phyloP scores from a whole-genome alignment of 2,797 vertebrate genomes.

The Falco biarmicus region DNA sequence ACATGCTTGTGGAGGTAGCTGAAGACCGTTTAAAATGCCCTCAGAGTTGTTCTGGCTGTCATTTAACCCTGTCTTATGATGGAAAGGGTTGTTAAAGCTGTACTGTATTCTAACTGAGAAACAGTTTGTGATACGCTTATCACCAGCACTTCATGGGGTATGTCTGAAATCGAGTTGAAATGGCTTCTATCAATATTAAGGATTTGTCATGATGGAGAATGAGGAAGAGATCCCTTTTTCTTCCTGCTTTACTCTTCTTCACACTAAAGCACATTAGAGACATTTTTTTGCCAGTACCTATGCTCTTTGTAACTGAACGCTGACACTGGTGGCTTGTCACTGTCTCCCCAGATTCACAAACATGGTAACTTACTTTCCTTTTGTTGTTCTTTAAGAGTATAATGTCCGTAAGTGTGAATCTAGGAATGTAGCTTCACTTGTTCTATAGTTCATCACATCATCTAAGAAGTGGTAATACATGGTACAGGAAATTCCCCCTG shows the following conservation, averaged over 20 bases:
- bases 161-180: background rate
- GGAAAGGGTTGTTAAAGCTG: background rate
- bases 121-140: background rate
- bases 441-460: background rate
- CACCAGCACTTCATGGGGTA: background rate
- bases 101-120: background rate
- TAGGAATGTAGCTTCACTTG: background rate
- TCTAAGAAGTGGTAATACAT: background rate
- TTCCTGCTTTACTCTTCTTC: background rate
- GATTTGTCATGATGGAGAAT: background rate
- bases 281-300: background rate
- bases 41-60: background rate
- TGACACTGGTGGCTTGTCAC: background rate
- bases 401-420: background rate
- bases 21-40: background rate
- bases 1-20: background rate
- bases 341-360: background rate
- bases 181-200: background rate
- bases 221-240: background rate
- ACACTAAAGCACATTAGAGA: background rate
- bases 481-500: background rate
- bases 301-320: background rate
- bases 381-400: background rate
- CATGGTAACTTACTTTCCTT: background rate
- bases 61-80: background rate